Evolutionary conservation across 2,888 invertebrate species (phyloP).

Genomic region (Ecliptopera silaceata): DNA sequence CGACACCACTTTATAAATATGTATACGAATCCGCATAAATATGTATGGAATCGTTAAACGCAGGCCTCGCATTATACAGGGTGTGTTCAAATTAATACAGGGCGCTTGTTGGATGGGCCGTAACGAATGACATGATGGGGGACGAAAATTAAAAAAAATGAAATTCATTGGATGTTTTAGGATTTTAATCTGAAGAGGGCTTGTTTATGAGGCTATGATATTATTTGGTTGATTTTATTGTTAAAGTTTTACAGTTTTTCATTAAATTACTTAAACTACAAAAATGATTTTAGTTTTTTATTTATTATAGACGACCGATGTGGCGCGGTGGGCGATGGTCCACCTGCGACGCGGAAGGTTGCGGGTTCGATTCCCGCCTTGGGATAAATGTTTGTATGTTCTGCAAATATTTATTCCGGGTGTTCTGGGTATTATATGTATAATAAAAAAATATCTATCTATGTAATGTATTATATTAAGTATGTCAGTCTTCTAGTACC

Average conservation of each 20-base stretch:
- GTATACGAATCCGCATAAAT: constrained; percentile 35
- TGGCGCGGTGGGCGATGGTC: too few species aligned
- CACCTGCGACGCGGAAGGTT: too few species aligned
- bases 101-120: constrained; percentile 34
- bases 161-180: constrained; percentile 28
- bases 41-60: constrained; percentile 41
- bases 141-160: constrained; percentile 30
- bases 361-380: too few species aligned
- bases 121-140: constrained; percentile 33
- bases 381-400: too few species aligned
- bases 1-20: constrained; percentile 37
- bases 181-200: constrained; percentile 12
- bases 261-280: too few species aligned
- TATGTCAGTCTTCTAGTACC: too few species aligned
- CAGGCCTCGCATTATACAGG: constrained; percentile 40
- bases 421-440: too few species aligned
- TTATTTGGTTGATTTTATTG: not conserved
- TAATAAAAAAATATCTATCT: too few species aligned
- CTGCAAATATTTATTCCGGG: too few species aligned
- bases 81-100: constrained; percentile 40
- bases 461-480: too few species aligned
- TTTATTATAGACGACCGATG: too few species aligned
- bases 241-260: not conserved
- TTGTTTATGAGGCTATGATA: not conserved
- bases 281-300: too few species aligned